phyloP scores from a whole-genome alignment of 2,888 invertebrate species.

The Flexamia atlantica region DNA sequence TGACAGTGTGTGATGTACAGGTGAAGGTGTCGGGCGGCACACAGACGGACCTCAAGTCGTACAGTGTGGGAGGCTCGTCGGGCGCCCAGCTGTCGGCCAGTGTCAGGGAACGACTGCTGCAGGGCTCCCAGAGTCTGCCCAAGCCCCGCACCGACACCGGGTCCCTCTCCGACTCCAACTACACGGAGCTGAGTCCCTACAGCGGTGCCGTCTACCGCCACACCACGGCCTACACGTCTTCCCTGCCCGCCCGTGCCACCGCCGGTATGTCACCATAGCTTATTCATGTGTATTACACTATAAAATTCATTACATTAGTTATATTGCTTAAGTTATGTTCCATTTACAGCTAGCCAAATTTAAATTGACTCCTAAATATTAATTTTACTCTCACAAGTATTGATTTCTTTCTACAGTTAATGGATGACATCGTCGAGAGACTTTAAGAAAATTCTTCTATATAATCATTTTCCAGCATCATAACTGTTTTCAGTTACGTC shows the following conservation, averaged over 20 bases:
- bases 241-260: slow-evolving; percentile 71
- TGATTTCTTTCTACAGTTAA: too few relatives aligned
- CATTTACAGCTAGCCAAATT: too few relatives aligned
- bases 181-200: slow-evolving; percentile 85
- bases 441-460: too few relatives aligned
- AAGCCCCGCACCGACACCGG: slow-evolving; percentile 78
- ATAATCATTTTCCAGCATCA: too few relatives aligned
- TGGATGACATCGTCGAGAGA: too few relatives aligned
- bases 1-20: slow-evolving; percentile 69
- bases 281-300: too few relatives aligned
- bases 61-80: slow-evolving; percentile 80
- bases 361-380: too few relatives aligned
- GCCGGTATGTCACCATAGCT: slow-evolving; percentile 68
- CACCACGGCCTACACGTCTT: slow-evolving; percentile 79
- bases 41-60: slow-evolving; percentile 81
- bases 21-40: slow-evolving; percentile 94
- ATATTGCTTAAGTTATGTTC: too few relatives aligned
- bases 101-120: slow-evolving; percentile 88
- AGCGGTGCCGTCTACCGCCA: slow-evolving; percentile 84
- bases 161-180: slow-evolving; percentile 91
- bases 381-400: too few relatives aligned
- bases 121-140: slow-evolving; percentile 92
- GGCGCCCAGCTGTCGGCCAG: slow-evolving; percentile 93
- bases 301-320: too few relatives aligned
- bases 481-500: too few relatives aligned